These are phyloP conservation scores for Vanacampus margaritifer DNA, from an alignment of 2,113 vertebrate species.

Conservation along the genomic window DNA sequence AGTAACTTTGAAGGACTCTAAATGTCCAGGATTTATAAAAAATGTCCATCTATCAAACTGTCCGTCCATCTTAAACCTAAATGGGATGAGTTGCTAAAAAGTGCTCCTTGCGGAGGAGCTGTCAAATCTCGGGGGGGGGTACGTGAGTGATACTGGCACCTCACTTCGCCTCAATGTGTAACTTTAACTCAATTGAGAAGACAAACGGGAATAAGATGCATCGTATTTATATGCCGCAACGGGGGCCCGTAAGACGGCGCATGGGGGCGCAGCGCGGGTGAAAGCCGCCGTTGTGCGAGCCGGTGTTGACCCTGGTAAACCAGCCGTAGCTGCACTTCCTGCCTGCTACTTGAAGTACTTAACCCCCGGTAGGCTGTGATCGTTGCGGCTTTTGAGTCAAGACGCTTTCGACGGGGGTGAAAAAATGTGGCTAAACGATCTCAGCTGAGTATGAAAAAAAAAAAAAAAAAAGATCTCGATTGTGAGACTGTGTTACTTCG, in stretches of 20 bases:
- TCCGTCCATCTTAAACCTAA: slow-evolving; percentile 20
- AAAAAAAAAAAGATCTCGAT: not conserved
- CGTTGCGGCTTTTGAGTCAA: slow-evolving; percentile 12
- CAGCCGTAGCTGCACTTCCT: slow-evolving; percentile 60
- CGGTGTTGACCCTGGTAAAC: slow-evolving; percentile 65
- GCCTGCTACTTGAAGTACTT: slow-evolving; percentile 52
- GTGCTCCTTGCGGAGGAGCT: slow-evolving; percentile 55
- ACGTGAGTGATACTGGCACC: slow-evolving; percentile 48
- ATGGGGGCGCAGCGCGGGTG: slow-evolving; percentile 27
- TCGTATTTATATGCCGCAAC: slow-evolving; percentile 58
- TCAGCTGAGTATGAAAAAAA: not conserved
- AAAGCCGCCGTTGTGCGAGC: slow-evolving; percentile 66
- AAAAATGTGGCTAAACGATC: not conserved
- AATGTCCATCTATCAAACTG: not conserved
- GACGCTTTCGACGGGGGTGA: not conserved
- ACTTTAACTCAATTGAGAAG: slow-evolving; percentile 55
- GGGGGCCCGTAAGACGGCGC: slow-evolving; percentile 53
- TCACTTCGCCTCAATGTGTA: slow-evolving; percentile 56
- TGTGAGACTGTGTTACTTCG: not conserved
- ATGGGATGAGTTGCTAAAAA: slow-evolving; percentile 62
- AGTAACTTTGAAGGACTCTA: not conserved
- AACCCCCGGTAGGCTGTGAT: slow-evolving; percentile 41
- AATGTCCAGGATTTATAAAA: not conserved
- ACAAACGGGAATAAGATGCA: slow-evolving; percentile 62
- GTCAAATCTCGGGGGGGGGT: slow-evolving; percentile 48